phyloP scores from a whole-genome alignment of 2,888 invertebrate species.

The Falcaria lacertinaria region DNA sequence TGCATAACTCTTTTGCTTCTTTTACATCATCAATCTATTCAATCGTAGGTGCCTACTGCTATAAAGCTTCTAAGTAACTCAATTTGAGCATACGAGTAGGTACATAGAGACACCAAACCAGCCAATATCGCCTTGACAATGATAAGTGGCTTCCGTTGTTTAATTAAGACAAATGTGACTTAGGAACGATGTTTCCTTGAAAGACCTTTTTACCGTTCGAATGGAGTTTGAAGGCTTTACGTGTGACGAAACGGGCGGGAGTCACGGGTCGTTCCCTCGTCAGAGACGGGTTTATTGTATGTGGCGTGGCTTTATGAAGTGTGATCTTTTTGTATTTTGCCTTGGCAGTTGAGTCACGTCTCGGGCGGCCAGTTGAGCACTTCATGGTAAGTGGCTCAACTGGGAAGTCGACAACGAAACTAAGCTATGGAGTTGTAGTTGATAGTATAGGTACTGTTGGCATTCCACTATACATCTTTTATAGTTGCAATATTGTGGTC shows the following conservation, averaged over 20 bases:
- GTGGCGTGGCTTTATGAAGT: conserved; percentile 1
- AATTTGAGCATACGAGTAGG: too few relatives aligned
- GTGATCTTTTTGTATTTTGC: neutral
- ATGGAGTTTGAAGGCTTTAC: conserved; percentile 34
- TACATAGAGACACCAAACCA: neutral
- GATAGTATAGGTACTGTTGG: neutral
- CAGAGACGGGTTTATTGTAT: conserved; percentile 5
- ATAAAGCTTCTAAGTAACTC: too few relatives aligned
- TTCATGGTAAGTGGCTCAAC: neutral
- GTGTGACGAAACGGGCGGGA: conserved; percentile 33
- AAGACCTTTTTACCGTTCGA: neutral
- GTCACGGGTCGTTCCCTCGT: conserved; percentile 16
- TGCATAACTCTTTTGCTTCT: too few relatives aligned
- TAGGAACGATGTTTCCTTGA: neutral
- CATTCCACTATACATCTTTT: too few relatives aligned
- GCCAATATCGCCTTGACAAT: conserved; percentile 4
- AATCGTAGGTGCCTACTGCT: too few relatives aligned
- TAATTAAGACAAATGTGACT: conserved; percentile 6
- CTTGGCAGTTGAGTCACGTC: neutral
- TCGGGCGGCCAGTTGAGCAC: neutral
- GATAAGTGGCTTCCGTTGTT: conserved; percentile 5
- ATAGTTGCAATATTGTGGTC: too few relatives aligned
- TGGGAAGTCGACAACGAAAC: neutral
- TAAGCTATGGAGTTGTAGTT: neutral
- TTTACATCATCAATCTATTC: too few relatives aligned